Percentiles rank a stretch among this genome's conserved stretches.
These are phyloP conservation scores for Drosophila vallismaia DNA, from an alignment of 2,888 invertebrate genomes.

Conservation along the genomic window DNA sequence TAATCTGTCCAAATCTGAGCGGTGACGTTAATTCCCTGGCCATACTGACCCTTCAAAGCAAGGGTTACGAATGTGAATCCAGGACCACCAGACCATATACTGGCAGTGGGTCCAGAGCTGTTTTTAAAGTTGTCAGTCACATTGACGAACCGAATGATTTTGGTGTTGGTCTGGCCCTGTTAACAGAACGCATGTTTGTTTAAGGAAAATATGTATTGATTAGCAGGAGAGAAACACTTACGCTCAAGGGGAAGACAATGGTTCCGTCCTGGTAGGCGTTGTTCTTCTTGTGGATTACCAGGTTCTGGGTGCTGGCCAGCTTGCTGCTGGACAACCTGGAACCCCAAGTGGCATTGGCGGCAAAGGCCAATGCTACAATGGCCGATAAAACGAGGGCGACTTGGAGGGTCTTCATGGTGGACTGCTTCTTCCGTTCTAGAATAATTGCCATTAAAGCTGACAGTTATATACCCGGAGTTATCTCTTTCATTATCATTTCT, in stretches of 20 bases:
- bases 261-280: constrained; percentile 16
- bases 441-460: not conserved
- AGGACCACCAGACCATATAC: constrained; percentile 24
- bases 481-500: constrained; percentile 31
- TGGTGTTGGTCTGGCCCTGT: constrained; percentile 44
- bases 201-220: not conserved
- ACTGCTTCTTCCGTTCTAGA: not conserved
- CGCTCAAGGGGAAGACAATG: constrained; percentile 35
- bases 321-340: constrained; percentile 27
- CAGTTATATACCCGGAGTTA: constrained; percentile 21
- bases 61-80: constrained; percentile 24
- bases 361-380: constrained; percentile 43
- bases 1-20: constrained; percentile 30
- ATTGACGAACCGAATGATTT: constrained; percentile 34
- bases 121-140: constrained; percentile 43
- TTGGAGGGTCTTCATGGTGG: constrained; percentile 41
- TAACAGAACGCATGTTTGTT: not conserved
- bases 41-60: constrained; percentile 25
- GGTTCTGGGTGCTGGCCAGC: constrained; percentile 37
- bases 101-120: constrained; percentile 42
- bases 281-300: constrained; percentile 19
- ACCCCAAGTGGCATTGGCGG: constrained; percentile 47
- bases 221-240: constrained; percentile 4
- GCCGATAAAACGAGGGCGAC: constrained; percentile 35
- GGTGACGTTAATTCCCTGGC: constrained; percentile 35